phyloP scores from a whole-genome alignment of 2,113 vertebrate genomes.

The Callospermophilus lateralis region DNA sequence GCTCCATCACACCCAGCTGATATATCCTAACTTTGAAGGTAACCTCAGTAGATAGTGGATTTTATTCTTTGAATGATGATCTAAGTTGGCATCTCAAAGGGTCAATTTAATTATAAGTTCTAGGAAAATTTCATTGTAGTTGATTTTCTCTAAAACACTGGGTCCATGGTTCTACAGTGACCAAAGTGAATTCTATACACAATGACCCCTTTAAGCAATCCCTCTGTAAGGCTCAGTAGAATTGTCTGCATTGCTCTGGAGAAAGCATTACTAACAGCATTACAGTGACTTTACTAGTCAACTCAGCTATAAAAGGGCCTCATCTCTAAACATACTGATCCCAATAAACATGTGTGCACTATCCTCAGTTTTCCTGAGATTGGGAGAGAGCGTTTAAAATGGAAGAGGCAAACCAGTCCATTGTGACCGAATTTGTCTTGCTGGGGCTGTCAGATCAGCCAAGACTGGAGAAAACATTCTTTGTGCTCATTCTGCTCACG shows the following conservation, averaged over 20 bases:
- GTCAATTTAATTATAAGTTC: conserved; percentile 1
- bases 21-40: background rate
- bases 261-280: background rate
- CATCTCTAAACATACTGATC: background rate
- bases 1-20: background rate
- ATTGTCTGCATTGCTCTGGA: background rate
- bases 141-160: background rate
- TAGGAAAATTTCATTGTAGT: background rate
- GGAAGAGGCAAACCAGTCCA: conserved; percentile 68
- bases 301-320: background rate
- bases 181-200: accelerated
- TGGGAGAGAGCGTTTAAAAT: conserved; percentile 57
- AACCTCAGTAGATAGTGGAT: background rate
- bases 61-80: background rate
- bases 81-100: background rate
- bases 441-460: conserved; percentile 65
- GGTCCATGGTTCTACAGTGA: background rate
- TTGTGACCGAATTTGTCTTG: conserved; percentile 64
- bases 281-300: background rate
- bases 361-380: conserved; percentile 8
- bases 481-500: conserved; percentile 34
- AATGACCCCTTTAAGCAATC: background rate
- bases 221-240: background rate
- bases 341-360: background rate
- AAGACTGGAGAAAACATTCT: conserved; percentile 63